Evolutionary conservation across 2,113 vertebrate species (phyloP).

Genomic region (Dascyllus trimaculatus): DNA sequence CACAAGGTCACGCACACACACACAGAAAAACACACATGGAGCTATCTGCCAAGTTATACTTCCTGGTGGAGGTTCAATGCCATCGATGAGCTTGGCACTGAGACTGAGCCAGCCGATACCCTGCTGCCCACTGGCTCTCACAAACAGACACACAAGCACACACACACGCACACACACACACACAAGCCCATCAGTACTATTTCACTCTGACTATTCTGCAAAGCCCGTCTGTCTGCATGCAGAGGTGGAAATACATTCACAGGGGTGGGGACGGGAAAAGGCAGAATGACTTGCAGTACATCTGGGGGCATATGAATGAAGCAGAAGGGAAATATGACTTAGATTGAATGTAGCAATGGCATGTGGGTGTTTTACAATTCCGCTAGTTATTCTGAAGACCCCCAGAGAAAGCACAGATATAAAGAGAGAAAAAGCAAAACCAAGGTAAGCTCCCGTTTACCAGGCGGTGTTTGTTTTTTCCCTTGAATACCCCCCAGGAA

Average conservation of each 20-base stretch:
- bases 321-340: conserved; percentile 39
- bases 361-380: conserved; percentile 33
- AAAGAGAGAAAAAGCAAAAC: conserved; percentile 14
- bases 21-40: conserved; percentile 1
- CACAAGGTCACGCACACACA: conserved; percentile 28
- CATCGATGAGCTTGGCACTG: conserved; percentile 62
- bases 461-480: neutral
- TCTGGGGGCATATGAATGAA: conserved; percentile 30
- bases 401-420: conserved; percentile 7
- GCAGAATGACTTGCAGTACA: conserved; percentile 13
- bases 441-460: conserved; percentile 18
- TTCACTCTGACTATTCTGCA: conserved; percentile 1
- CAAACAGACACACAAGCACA: conserved; percentile 26
- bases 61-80: conserved; percentile 55
- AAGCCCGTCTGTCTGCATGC: conserved; percentile 33
- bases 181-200: conserved; percentile 11
- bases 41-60: conserved; percentile 58
- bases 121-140: conserved; percentile 44
- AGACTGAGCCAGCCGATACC: conserved; percentile 39
- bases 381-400: conserved; percentile 12
- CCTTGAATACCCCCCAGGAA: conserved; percentile 36
- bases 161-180: conserved; percentile 8
- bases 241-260: conserved; percentile 39
- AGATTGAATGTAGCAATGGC: conserved; percentile 27
- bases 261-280: conserved; percentile 2